Evolutionary conservation across 2,888 invertebrate genomes (phyloP).

Genomic region (Aporophyla nigra): DNA sequence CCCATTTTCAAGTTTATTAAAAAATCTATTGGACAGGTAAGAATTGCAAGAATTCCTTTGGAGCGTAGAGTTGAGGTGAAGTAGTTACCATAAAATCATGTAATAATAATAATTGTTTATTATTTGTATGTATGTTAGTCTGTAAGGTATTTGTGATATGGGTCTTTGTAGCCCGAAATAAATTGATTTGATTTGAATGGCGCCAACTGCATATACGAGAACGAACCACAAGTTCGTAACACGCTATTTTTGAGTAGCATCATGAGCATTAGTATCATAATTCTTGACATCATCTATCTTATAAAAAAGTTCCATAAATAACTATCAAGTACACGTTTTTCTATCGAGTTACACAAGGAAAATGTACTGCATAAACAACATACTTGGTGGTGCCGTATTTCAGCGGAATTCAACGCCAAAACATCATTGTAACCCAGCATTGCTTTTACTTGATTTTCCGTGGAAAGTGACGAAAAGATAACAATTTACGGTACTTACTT

Average conservation of each 20-base stretch:
- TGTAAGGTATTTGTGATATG: too few species aligned
- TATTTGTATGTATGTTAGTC: too few species aligned
- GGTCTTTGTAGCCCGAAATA: too few species aligned
- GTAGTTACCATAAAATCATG: constrained; percentile 12
- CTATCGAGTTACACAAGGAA: constrained; percentile 12
- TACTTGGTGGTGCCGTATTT: constrained; percentile 30
- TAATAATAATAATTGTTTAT: too few species aligned
- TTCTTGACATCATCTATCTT: neutral
- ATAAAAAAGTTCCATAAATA: neutral
- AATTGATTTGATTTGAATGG: too few species aligned
- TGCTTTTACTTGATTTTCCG: constrained; percentile 49
- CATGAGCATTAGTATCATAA: neutral
- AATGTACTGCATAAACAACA: neutral
- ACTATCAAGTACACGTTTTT: constrained; percentile 29
- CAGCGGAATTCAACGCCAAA: constrained; percentile 56
- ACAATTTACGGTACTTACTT: constrained; percentile 23
- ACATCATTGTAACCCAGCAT: constrained; percentile 56
- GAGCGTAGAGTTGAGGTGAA: neutral
- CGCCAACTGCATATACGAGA: neutral
- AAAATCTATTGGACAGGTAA: neutral
- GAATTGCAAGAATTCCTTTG: constrained; percentile 5
- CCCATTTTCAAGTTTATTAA: neutral
- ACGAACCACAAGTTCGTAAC: neutral
- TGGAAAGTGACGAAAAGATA: constrained; percentile 29
- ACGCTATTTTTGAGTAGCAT: neutral